Percentiles rank a stretch among this genome's conserved stretches.
These are phyloP conservation scores for Andricus curvator DNA, from an alignment of 2,888 invertebrate genomes.

Conservation along the genomic window DNA sequence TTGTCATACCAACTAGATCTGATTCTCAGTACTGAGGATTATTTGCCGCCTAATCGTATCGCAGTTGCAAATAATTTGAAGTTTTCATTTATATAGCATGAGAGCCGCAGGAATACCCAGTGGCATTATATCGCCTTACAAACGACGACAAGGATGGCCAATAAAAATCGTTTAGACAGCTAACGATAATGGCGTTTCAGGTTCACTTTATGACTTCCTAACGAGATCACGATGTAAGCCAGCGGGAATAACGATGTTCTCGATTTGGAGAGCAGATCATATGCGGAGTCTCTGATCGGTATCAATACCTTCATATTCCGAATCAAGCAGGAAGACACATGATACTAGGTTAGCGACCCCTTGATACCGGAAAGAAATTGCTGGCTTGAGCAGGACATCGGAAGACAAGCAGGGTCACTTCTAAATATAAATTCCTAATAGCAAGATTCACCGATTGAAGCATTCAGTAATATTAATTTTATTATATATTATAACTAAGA, in stretches of 20 bases:
- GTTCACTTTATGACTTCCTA: slow-evolving; percentile 40
- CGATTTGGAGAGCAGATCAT: slow-evolving; percentile 28
- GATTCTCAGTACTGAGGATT: slow-evolving; percentile 45
- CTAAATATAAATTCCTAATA: background rate
- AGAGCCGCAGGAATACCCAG: slow-evolving; percentile 1
- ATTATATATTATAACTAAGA: background rate
- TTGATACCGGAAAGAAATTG: slow-evolving; percentile 5
- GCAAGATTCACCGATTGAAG: background rate
- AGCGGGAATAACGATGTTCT: slow-evolving; percentile 40
- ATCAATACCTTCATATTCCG: slow-evolving; percentile 22
- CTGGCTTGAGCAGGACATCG: background rate
- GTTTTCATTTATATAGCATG: background rate
- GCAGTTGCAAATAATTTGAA: slow-evolving; percentile 17
- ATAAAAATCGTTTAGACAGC: slow-evolving; percentile 33
- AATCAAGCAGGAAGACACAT: slow-evolving; percentile 5
- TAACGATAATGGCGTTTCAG: slow-evolving; percentile 41
- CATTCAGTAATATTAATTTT: background rate
- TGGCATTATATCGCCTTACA: slow-evolving; percentile 31
- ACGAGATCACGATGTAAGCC: slow-evolving; percentile 39
- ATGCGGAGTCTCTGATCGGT: slow-evolving; percentile 36
- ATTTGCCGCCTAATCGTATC: slow-evolving; percentile 24
- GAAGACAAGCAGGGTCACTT: background rate
- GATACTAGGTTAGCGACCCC: slow-evolving; percentile 32
- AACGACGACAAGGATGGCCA: slow-evolving; percentile 29
- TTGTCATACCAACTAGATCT: slow-evolving; percentile 53